Conservation (phyloP, 2,888 invertebrate species). For the Heteropelma amictum region DNA sequence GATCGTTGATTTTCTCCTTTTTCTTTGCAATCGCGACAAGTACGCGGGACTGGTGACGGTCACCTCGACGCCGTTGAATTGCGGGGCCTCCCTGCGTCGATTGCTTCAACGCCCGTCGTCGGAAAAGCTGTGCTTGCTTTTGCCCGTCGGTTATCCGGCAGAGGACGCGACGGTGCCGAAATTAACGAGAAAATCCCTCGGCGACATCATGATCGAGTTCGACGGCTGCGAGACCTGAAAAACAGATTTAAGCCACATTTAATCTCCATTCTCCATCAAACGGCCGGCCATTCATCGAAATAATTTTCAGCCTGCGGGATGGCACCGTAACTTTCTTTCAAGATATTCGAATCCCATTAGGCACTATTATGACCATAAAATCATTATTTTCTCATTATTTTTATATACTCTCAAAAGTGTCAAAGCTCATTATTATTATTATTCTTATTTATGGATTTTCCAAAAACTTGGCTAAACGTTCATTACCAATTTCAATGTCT, state of each 20-base stretch:
- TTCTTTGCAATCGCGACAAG: conserved; percentile 75
- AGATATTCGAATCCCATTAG: too few species aligned
- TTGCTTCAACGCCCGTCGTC: conserved; percentile 88
- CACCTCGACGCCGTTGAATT: conserved; percentile 94
- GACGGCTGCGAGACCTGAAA: conserved; percentile 36
- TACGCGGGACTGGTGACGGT: conserved; percentile 92
- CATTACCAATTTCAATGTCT: too few species aligned
- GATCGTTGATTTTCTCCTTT: neutral
- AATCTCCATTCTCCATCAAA: too few species aligned
- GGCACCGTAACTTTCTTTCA: too few species aligned
- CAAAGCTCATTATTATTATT: neutral
- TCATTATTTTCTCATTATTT: too few species aligned
- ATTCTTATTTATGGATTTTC: neutral
- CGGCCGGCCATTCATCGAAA: too few species aligned
- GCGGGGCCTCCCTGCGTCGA: conserved; percentile 87
- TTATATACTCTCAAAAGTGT: too few species aligned
- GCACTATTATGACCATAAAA: too few species aligned
- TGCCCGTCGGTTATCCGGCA: conserved; percentile 93
- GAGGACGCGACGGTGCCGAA: conserved; percentile 88
- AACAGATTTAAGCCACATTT: neutral
- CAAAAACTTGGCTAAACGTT: too few species aligned
- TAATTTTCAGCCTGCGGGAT: too few species aligned
- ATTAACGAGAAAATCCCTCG: conserved; percentile 84
- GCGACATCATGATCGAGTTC: conserved; percentile 85
- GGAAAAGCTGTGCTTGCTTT: conserved; percentile 89